Evolutionary conservation across 1,140 invertebrate genomes (phyloP).

Genomic region (Centruroides vittatus): DNA sequence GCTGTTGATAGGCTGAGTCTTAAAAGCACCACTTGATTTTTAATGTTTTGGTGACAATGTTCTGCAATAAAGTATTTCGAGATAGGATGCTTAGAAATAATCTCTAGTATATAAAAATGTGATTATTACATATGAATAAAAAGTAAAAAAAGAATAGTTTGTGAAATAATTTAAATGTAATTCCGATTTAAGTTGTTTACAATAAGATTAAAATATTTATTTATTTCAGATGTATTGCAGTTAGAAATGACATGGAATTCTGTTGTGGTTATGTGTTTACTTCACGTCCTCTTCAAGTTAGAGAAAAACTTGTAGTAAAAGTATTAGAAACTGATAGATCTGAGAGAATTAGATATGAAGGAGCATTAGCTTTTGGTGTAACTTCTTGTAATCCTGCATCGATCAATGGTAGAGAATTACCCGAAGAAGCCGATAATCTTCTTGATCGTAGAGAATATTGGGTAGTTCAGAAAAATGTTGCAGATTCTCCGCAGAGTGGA

Average conservation of each 20-base stretch:
- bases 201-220: too few species aligned
- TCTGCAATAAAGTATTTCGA: too few species aligned
- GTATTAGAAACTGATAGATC: slow-evolving; percentile 60
- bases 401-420: slow-evolving; percentile 55
- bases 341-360: slow-evolving; percentile 48
- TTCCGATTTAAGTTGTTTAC: too few species aligned
- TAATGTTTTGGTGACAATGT: too few species aligned
- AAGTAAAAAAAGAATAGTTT: too few species aligned
- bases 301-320: slow-evolving; percentile 74
- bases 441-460: slow-evolving; percentile 93
- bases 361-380: slow-evolving; percentile 75
- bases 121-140: too few species aligned
- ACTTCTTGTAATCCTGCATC: slow-evolving; percentile 80
- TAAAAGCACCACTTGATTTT: too few species aligned
- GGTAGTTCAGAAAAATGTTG: slow-evolving; percentile 89
- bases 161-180: too few species aligned
- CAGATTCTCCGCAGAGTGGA: slow-evolving; percentile 58
- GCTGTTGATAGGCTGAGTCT: too few species aligned
- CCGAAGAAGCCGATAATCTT: slow-evolving; percentile 81
- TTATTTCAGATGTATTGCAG: slow-evolving; percentile 10
- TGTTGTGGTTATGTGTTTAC: slow-evolving; percentile 75
- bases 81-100: too few species aligned
- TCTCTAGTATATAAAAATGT: too few species aligned
- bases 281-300: slow-evolving; percentile 59
- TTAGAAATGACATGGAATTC: too few species aligned